Evolutionary conservation across 53 echinoderm and acorn worm genomes (phyloP), one percentile per base, ranked within the genome.

Genomic region (Hippasteria phrygiana): DNA sequence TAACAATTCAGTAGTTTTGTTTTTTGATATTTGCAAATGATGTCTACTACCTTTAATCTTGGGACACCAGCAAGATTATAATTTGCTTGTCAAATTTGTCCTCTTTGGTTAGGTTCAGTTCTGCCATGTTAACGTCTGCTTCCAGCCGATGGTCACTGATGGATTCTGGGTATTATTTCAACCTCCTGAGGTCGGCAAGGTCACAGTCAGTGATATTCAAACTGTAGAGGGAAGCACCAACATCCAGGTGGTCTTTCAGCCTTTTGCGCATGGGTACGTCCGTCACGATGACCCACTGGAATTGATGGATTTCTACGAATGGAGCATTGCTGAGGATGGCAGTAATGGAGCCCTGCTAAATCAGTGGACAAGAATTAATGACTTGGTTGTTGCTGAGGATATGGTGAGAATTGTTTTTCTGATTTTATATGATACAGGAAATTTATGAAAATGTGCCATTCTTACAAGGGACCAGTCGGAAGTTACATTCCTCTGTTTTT

Each of bases 221-320:
- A 64, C 33, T 18, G 34, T 31, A 22, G 12, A 35, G 26, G 55
- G 39, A 14, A 66, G 69, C n/a, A 64, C 89, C 20, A 13, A 77
- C 7, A 9, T 89, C 41, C n/a, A 28, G n/a, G 54, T 89, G 5
- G 37, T 37, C 38, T 80, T 89, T 42, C 78, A 89, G 47, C 46
- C 70, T 12, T 89, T 89, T 89, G 48, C 48, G 7, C 89, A 89
- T 24, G 80, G 35, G 2, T 59, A 78, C 66, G 47, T 89, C 50
- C 46, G 50, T 31, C 54, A 74, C 17, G 62, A 62, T 34, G 37
- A 37, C 55, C 62, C 38, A 16, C 32, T 7, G 6, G 91, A 91
- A 20, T 51, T 79, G 55, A 90, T 90, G 90, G 83, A 83, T 62
- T 90, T 79, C 74, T 90, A 90, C 48, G 90, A 90, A 63, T 86